Percentiles rank a stretch among this genome's conserved stretches.
Conservation (phyloP, 2,797 vertebrate genomes). For the Zenarchopterus dispar region DNA sequence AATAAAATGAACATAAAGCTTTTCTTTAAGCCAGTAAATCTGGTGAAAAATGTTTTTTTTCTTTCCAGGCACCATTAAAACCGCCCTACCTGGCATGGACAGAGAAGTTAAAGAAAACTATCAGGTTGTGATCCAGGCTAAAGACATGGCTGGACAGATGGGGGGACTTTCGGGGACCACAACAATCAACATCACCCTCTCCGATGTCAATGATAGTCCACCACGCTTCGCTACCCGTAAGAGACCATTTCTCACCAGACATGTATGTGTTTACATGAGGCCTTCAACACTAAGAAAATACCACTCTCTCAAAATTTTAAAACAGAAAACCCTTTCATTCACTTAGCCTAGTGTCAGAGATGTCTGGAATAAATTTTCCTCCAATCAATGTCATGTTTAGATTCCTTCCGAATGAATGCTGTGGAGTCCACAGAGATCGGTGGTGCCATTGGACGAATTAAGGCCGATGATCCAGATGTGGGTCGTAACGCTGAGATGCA, state of each 20-base stretch:
- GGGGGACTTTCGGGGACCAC: slow-evolving; percentile 95
- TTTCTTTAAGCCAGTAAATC: too few relatives aligned
- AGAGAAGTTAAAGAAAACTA: slow-evolving; percentile 94
- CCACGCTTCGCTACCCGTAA: slow-evolving; percentile 95
- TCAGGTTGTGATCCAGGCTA: slow-evolving; percentile 97
- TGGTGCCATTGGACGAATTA: slow-evolving; percentile 90
- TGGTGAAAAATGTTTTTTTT: neutral
- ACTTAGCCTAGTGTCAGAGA: neutral
- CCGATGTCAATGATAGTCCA: slow-evolving; percentile 95
- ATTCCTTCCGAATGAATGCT: slow-evolving; percentile 90
- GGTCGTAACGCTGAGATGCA: slow-evolving; percentile 92
- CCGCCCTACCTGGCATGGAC: slow-evolving; percentile 96
- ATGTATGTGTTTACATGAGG: neutral
- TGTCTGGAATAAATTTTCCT: neutral
- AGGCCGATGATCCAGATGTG: slow-evolving; percentile 92
- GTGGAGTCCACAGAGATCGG: slow-evolving; percentile 89
- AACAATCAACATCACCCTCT: slow-evolving; percentile 92
- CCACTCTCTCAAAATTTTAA: neutral
- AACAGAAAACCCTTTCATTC: neutral
- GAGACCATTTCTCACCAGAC: slow-evolving; percentile 25
- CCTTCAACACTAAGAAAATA: neutral
- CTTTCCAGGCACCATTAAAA: slow-evolving; percentile 90
- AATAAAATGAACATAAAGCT: slow-evolving; percentile 6
- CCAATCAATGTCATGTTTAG: slow-evolving; percentile 66
- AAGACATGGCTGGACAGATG: slow-evolving; percentile 99